Base-by-base conservation (phyloP, 2,113 vertebrate species). In the Pterocles orientalis region DNA sequence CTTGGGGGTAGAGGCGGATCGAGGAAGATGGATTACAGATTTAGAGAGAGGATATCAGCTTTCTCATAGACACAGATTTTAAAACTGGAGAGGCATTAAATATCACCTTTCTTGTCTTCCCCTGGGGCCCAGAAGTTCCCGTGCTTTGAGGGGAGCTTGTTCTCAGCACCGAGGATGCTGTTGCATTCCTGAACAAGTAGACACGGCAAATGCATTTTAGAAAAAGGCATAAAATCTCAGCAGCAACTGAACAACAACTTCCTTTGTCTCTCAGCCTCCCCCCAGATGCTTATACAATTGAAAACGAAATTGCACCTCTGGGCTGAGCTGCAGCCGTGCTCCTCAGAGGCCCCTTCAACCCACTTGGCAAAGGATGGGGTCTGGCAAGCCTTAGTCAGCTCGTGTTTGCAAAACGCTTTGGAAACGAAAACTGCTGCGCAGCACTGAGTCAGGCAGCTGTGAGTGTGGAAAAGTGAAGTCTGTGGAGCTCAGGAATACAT, bases 221-320 rank as follows among this genome's bases (percentile, higher is more conserved):
- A 76, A 92, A 93, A 4, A 57, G 47, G 23, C 62, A 53, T 17
- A 79, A 88, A 76, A 90, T 34, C 85, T 66, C 53, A 56, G 57
- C 66, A 82, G 78, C 1, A 14, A n/a, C 45, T 14, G 64, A 92
- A 78, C 56, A 95, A 68, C 34, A 79, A 25, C 70, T 60, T 73
- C 31, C 48, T 80, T 68, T 10, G 3, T 80, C 81, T 71, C 73
- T 89, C 69, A 79, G 2, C 65, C 73, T 93, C 45, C 70, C 48
- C 72, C 24, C 17, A 69, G 79, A 84, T 10, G 24, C 78, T 89
- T 91, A 51, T 71, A 79, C 61, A 87, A 87, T 56, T 92, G 81
- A 91, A 96, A 95, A 96, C 84, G 77, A 78, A 94, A 96, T 86
- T 91, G 77, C 53, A 89, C 62, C 73, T 91, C 89, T 82, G 92